A percentile compares a stretch with the other conserved stretches of the same genome.
phyloP scores from a whole-genome alignment of 2,888 invertebrate species.

The Melanostoma scalare region DNA sequence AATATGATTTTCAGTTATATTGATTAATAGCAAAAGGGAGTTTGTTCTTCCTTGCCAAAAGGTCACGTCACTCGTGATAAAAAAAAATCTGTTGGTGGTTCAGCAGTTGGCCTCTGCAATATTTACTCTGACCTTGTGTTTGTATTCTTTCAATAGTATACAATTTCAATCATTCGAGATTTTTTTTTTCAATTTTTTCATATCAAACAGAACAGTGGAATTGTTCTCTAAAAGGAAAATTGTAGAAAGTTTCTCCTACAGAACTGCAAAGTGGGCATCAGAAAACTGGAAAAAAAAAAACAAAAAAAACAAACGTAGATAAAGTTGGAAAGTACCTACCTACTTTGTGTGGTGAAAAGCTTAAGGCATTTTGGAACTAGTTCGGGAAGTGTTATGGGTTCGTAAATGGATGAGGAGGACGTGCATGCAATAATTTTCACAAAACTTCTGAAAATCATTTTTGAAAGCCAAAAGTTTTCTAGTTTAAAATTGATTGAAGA shows the following conservation, averaged over 20 bases:
- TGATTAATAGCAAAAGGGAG: slow-evolving; percentile 27
- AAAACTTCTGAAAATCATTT: slow-evolving; percentile 7
- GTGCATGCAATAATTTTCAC: not conserved
- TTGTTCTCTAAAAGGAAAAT: not conserved
- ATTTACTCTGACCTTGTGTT: slow-evolving; percentile 2
- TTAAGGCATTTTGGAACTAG: slow-evolving; percentile 2
- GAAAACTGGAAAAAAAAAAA: not conserved
- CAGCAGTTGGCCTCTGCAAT: not conserved
- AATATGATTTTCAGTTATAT: slow-evolving; percentile 23
- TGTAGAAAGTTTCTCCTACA: not conserved
- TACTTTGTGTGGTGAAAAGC: slow-evolving; percentile 4
- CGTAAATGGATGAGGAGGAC: not conserved
- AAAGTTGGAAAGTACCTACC: slow-evolving; percentile 2
- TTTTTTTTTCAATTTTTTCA: not conserved
- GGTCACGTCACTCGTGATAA: slow-evolving; percentile 49
- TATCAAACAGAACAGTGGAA: too few species aligned
- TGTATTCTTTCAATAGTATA: not conserved
- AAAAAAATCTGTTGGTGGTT: not conserved
- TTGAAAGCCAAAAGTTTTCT: not conserved
- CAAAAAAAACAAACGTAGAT: slow-evolving; percentile 6
- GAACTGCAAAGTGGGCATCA: not conserved
- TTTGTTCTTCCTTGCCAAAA: slow-evolving; percentile 1
- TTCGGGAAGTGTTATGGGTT: not conserved
- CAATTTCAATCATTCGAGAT: not conserved
- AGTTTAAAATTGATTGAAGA: not conserved